These are phyloP conservation scores for Hydra vulgaris DNA, from an alignment of 30 jellyfish, hydroid and myxozoan genomes.

Conservation along the genomic window DNA sequence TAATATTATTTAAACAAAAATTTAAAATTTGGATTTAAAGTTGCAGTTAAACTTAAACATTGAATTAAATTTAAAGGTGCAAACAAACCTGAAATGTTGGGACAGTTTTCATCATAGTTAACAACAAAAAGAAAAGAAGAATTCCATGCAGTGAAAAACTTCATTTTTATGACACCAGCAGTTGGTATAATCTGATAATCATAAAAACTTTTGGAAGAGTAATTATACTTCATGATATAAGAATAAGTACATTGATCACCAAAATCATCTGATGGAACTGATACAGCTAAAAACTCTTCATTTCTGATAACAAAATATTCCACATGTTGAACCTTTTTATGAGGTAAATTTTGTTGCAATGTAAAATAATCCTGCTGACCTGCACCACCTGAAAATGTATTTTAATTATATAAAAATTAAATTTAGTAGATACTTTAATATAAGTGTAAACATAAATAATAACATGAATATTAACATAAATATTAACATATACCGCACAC, in stretches of 20 bases:
- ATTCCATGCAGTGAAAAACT: slow-evolving; percentile 9
- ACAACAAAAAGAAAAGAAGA: slow-evolving; percentile 7
- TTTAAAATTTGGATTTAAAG: too few species aligned
- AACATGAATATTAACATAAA: too few species aligned
- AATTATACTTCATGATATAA: slow-evolving; percentile 19
- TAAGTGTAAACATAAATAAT: too few species aligned
- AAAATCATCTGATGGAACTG: not conserved
- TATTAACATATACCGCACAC: too few species aligned
- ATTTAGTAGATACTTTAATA: too few species aligned
- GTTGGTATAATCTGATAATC: slow-evolving; percentile 26
- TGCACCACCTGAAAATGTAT: slow-evolving; percentile 25
- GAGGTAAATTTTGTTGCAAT: slow-evolving; percentile 21
- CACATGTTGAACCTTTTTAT: slow-evolving; percentile 12
- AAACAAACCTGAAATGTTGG: not conserved
- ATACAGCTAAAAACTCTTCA: slow-evolving; percentile 33
- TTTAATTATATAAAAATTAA: too few species aligned
- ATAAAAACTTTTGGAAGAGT: not conserved
- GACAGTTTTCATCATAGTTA: slow-evolving; percentile 13
- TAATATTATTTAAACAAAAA: too few species aligned
- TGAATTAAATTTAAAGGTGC: not conserved
- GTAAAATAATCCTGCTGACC: slow-evolving; percentile 26
- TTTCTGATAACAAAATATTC: slow-evolving; percentile 33
- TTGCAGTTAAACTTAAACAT: too few species aligned
- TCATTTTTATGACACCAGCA: slow-evolving; percentile 29
- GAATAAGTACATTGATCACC: not conserved